Evolutionary conservation across 2,888 invertebrate species (phyloP).

Genomic region (Romanomermis culicivorax): DNA sequence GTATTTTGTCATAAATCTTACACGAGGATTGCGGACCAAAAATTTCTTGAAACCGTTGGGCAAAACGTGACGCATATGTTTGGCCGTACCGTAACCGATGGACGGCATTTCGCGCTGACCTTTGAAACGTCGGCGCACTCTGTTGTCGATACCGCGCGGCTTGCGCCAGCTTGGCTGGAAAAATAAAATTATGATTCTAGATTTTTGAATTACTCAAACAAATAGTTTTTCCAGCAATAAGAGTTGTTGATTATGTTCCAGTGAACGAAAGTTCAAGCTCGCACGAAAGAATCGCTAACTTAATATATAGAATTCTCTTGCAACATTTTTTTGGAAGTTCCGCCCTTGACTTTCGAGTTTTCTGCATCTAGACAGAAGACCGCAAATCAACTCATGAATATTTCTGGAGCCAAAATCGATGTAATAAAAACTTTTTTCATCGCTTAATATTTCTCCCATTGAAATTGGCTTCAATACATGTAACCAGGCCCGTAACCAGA

Average conservation of each 20-base stretch:
- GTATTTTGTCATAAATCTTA: too few species aligned
- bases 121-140: constrained; percentile 95
- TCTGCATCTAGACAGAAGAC: too few species aligned
- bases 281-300: background rate
- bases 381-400: too few species aligned
- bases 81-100: constrained; percentile 92
- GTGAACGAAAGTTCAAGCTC: background rate
- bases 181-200: too few species aligned
- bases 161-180: constrained; percentile 85
- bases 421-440: too few species aligned
- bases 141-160: constrained; percentile 99
- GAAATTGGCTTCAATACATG: too few species aligned
- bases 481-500: too few species aligned
- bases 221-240: background rate
- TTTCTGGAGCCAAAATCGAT: too few species aligned
- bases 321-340: too few species aligned
- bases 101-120: constrained; percentile 96
- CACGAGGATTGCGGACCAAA: constrained; percentile 60
- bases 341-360: too few species aligned
- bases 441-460: too few species aligned
- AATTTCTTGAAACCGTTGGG: constrained; percentile 96
- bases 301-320: too few species aligned
- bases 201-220: background rate
- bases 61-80: constrained; percentile 81
- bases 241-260: background rate